Evolutionary conservation across 1,140 invertebrate species (phyloP).

Genomic region (Ceratosolen solmsi): DNA sequence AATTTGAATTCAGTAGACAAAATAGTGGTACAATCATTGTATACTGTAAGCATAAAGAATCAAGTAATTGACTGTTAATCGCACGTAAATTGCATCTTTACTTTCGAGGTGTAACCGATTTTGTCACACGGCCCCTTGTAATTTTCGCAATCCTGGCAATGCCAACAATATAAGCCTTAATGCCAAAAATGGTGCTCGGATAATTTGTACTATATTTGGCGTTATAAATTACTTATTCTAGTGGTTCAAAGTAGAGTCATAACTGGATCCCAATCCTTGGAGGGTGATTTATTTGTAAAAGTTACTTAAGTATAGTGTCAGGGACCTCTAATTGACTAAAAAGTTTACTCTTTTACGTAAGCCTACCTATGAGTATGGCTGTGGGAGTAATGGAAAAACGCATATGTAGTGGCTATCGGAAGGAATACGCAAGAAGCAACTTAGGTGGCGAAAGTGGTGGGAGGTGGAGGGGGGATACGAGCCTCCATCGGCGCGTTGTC

Average conservation of each 20-base stretch:
- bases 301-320: not conserved
- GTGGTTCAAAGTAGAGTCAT: not conserved
- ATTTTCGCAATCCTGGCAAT: not conserved
- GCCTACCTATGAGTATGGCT: too few species aligned
- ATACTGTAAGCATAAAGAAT: not conserved
- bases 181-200: not conserved
- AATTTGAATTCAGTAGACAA: not conserved
- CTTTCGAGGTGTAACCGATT: not conserved
- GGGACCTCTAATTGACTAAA: not conserved
- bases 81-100: not conserved
- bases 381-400: conserved; percentile 22
- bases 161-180: not conserved
- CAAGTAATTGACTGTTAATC: not conserved
- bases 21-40: not conserved
- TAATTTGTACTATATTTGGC: not conserved
- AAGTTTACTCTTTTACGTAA: too few species aligned
- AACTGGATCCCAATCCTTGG: not conserved
- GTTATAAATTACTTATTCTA: not conserved
- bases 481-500: conserved; percentile 18
- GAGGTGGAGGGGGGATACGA: conserved; percentile 47
- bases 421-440: not conserved
- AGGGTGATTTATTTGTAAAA: not conserved
- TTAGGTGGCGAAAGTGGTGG: conserved; percentile 34
- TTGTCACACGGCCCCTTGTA: not conserved
- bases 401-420: not conserved